phyloP scores from a whole-genome alignment of 2,113 vertebrate genomes.

The Glaucomys volans region DNA sequence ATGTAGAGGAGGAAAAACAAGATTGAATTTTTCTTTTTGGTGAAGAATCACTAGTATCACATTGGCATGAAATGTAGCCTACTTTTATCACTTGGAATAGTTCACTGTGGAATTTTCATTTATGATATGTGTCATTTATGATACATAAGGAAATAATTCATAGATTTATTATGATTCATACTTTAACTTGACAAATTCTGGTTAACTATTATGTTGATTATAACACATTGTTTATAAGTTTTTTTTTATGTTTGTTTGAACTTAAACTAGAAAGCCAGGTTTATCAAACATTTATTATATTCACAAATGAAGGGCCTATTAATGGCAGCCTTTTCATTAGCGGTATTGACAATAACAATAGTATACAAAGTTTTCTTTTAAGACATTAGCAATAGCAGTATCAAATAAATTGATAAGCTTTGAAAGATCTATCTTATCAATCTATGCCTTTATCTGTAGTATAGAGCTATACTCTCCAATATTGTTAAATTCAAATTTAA shows the following conservation, averaged over 20 bases:
- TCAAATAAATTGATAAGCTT: not conserved
- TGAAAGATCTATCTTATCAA: not conserved
- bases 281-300: not conserved
- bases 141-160: not conserved
- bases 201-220: not conserved
- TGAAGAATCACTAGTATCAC: not conserved
- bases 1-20: not conserved
- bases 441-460: not conserved
- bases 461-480: not conserved
- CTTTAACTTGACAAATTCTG: conserved; percentile 31
- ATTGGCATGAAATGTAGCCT: not conserved
- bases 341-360: not conserved
- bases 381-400: not conserved
- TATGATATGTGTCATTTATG: not conserved
- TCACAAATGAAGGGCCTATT: not conserved
- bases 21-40: not conserved
- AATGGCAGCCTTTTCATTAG: not conserved
- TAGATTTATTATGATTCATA: not conserved
- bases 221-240: not conserved
- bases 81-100: not conserved
- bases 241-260: conserved; percentile 13
- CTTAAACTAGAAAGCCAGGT: not conserved
- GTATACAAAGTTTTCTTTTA: not conserved
- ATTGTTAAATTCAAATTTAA: conserved; percentile 28
- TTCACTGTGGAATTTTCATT: not conserved